Conservation (phyloP, 2,888 invertebrate species). For the Yponomeuta sedellus region DNA sequence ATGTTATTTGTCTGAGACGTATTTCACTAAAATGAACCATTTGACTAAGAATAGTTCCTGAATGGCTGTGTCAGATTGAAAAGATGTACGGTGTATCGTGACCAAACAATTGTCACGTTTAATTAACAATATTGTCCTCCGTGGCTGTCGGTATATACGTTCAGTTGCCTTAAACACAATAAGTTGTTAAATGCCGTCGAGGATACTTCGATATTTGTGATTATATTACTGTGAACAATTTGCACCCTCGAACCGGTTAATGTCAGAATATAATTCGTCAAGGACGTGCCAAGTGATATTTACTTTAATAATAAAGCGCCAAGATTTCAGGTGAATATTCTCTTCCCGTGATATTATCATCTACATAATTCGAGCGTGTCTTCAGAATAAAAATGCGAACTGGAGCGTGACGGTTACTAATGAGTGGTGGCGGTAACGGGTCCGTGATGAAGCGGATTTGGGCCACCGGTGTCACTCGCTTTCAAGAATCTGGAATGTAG, state of each 20-base stretch:
- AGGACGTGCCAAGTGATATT: background rate
- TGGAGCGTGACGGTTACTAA: constrained; percentile 53
- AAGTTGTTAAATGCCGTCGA: background rate
- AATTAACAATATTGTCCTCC: constrained; percentile 24
- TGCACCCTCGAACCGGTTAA: background rate
- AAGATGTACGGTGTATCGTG: constrained; percentile 38
- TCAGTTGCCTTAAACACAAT: constrained; percentile 7
- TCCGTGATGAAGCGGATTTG: background rate
- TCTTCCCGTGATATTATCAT: background rate
- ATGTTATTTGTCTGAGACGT: background rate
- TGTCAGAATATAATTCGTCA: background rate
- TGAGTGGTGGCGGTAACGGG: constrained; percentile 28
- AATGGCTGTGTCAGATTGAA: background rate
- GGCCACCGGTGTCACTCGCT: background rate
- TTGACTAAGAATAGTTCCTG: background rate
- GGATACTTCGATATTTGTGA: background rate
- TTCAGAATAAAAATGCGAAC: constrained; percentile 31
- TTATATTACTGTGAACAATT: background rate
- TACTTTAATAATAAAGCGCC: background rate
- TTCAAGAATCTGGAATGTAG: constrained; percentile 31
- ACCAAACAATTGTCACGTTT: constrained; percentile 50
- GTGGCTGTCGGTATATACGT: background rate
- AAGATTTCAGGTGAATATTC: background rate
- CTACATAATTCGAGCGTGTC: background rate
- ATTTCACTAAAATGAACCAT: too few species aligned